Percentiles rank a stretch among this genome's conserved stretches.
phyloP scores from a whole-genome alignment of 2,113 vertebrate genomes.

The Muntiacus reevesi region DNA sequence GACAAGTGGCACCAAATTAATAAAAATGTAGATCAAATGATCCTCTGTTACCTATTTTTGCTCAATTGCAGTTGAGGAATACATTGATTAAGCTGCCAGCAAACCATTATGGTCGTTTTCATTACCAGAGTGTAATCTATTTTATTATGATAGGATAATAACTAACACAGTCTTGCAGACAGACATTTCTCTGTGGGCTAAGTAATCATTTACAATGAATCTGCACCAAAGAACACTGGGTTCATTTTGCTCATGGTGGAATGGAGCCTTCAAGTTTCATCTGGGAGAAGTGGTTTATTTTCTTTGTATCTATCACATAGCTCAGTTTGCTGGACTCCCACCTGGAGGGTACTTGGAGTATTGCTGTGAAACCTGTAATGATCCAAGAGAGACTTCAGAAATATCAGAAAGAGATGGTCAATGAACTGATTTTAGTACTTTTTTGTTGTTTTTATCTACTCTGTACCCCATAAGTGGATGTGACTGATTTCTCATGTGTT shows the following conservation, averaged over 20 bases:
- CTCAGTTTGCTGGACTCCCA: neutral
- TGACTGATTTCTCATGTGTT: conserved; percentile 7
- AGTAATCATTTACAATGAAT: neutral
- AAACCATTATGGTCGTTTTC: conserved; percentile 17
- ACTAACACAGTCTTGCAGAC: conserved; percentile 30
- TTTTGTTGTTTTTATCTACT: neutral
- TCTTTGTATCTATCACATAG: neutral
- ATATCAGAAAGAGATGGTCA: neutral
- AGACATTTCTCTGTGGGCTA: conserved; percentile 22
- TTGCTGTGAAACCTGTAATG: neutral
- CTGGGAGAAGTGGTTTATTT: neutral
- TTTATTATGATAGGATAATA: conserved; percentile 58
- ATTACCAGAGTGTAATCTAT: conserved; percentile 40
- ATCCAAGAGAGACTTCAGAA: neutral
- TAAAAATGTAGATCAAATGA: conserved; percentile 66
- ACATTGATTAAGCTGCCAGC: conserved; percentile 67
- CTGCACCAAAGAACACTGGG: neutral
- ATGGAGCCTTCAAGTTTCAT: neutral
- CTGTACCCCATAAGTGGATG: neutral
- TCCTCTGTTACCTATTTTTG: conserved; percentile 63
- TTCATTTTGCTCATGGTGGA: neutral
- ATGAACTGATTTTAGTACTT: neutral
- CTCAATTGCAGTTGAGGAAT: conserved; percentile 54
- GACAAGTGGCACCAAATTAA: conserved; percentile 67
- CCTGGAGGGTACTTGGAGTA: accelerated